Base-by-base conservation (phyloP, 2,888 invertebrate species). In the Uloborus plumipes region DNA sequence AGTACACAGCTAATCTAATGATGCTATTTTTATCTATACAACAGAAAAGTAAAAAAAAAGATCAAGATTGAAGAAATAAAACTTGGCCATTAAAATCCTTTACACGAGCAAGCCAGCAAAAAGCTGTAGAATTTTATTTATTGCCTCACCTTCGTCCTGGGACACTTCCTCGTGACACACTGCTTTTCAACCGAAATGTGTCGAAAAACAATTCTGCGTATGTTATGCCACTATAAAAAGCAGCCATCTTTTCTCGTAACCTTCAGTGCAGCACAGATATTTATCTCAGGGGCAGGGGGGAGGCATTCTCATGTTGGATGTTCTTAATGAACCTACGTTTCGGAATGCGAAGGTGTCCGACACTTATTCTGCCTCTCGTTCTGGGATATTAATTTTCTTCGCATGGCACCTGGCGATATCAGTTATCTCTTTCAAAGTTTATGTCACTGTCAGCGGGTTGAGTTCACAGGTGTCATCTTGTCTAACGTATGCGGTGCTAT, bases 161-260 rank as follows among this genome's bases (percentile, higher is more conserved):
- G 11, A 39, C 39, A n/a, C 47, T 11, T 2, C 2, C 64, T 20
- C 64, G 39, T 64, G 64, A 64, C 49, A 20, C 39, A 64, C 64
- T 47, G 64, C 47, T 47, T 47, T 39, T 16, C 64, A 49, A 31
- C 69, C 39, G 26, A 62, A 76, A 76, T 65, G 72, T 58, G 72
- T 59, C 78, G 67, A 53, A 59, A 79, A 66, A 72, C 61, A 79
- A 79, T 79, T 65, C 72, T n/a, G 31, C n/a, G 65, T 71, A 72
- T 79, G 72, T 72, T 72, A 72, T 61, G 65, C 61, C 59, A 71
- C 31, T 72, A 79, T 79, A 72, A 72, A 78, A 72, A 65, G 58
- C 65, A 26, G 72, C 66, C 78, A 79, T 66, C 58, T 50, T n/a
- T n/a, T 66, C 66, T 59, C 71, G 66, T 72, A 58, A 79, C 72